phyloP scores from a whole-genome alignment of 2,888 invertebrate species.

The Drosophila austrosaltans region DNA sequence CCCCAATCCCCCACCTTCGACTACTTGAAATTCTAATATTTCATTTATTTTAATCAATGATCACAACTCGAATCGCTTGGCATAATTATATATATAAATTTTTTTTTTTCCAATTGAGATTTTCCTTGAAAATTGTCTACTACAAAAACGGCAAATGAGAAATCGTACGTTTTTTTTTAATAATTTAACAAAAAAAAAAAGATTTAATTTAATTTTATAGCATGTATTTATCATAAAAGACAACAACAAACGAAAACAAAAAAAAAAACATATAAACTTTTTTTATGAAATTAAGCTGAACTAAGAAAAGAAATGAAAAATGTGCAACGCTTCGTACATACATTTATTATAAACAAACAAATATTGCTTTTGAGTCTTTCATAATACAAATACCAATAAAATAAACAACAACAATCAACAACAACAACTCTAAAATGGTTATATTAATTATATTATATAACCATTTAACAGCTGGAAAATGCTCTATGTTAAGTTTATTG shows the following conservation, averaged over 20 bases:
- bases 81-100: constrained; percentile 30
- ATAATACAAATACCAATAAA: constrained; percentile 35
- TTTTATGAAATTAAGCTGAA: constrained; percentile 40
- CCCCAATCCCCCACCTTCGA: constrained; percentile 17
- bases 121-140: background rate
- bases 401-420: constrained; percentile 1
- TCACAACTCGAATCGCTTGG: constrained; percentile 82
- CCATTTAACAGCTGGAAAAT: constrained; percentile 47
- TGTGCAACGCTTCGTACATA: constrained; percentile 44
- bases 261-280: constrained; percentile 37
- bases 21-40: constrained; percentile 78
- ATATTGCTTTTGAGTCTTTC: constrained; percentile 80
- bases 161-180: constrained; percentile 56
- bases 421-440: constrained; percentile 20
- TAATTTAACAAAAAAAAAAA: constrained; percentile 44
- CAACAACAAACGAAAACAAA: constrained; percentile 38
- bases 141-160: constrained; percentile 11
- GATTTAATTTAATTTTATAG: constrained; percentile 62
- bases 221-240: constrained; percentile 52
- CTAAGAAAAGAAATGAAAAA: constrained; percentile 22
- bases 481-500: constrained; percentile 74
- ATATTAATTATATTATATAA: constrained; percentile 24
- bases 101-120: constrained; percentile 20
- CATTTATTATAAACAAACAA: constrained; percentile 42
- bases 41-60: constrained; percentile 77